A percentile compares a stretch with the other conserved stretches of the same genome.
These are phyloP conservation scores for Acanthis flammea DNA, from an alignment of 2,797 vertebrate genomes.

Conservation along the genomic window DNA sequence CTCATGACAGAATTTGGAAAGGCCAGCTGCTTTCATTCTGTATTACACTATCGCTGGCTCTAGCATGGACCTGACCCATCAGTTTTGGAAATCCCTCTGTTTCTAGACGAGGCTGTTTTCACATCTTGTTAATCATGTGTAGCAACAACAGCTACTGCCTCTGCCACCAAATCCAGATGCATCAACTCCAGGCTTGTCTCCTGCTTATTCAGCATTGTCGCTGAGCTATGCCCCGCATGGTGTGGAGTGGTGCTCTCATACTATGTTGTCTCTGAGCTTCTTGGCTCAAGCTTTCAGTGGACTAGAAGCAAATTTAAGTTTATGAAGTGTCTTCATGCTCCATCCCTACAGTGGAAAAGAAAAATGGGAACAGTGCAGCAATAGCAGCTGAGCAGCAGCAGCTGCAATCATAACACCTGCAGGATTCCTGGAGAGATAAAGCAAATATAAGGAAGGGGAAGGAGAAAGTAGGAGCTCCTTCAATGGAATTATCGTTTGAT, in stretches of 20 bases:
- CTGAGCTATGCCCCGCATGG: not conserved
- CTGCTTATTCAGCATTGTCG: not conserved
- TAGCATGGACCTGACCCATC: not conserved
- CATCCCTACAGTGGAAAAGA: not conserved
- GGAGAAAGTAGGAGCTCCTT: not conserved
- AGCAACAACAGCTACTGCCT: not conserved
- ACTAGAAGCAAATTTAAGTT: not conserved
- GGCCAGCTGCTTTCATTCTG: not conserved
- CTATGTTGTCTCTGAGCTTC: fast-evolving
- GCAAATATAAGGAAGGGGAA: not conserved
- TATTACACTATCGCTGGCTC: not conserved
- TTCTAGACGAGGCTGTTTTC: not conserved
- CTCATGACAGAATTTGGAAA: not conserved
- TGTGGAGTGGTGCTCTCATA: not conserved
- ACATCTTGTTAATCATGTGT: not conserved
- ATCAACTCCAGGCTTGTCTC: not conserved
- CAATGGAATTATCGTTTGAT: not conserved
- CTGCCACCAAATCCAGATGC: not conserved
- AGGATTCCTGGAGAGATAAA: not conserved
- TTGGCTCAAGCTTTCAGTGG: not conserved
- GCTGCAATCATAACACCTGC: not conserved
- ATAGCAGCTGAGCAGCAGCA: not conserved
- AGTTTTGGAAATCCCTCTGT: not conserved
- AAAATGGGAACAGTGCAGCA: not conserved
- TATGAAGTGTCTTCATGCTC: not conserved